phyloP scores from a whole-genome alignment of 1,140 invertebrate species.

The Mya arenaria region DNA sequence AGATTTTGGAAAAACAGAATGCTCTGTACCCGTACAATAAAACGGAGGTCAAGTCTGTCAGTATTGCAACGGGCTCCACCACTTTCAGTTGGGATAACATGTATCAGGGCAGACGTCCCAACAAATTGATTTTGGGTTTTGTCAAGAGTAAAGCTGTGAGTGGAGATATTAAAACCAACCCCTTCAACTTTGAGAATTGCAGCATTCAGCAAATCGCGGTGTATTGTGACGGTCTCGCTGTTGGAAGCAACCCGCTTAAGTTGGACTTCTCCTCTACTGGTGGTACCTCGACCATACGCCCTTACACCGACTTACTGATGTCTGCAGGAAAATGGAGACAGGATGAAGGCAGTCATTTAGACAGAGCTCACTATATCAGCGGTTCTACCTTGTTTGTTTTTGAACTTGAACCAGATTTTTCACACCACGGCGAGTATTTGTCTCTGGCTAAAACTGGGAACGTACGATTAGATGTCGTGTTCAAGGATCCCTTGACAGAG shows the following conservation, averaged over 20 bases:
- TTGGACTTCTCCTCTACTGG: not conserved
- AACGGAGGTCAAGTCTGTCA: not conserved
- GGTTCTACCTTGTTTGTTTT: constrained; percentile 7
- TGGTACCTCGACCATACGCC: not conserved
- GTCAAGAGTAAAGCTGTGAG: not conserved
- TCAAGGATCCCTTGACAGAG: constrained; percentile 13
- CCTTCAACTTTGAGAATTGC: constrained; percentile 24
- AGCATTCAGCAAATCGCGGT: constrained; percentile 6
- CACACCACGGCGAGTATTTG: constrained; percentile 31
- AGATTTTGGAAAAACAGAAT: constrained; percentile 17
- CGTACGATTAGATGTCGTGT: constrained; percentile 1
- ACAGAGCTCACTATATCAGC: not conserved
- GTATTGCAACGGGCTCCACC: not conserved
- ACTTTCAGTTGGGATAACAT: not conserved
- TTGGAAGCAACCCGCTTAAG: not conserved
- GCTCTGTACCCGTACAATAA: constrained; percentile 10
- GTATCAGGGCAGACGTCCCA: constrained; percentile 13
- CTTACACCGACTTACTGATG: not conserved
- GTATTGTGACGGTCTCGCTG: not conserved
- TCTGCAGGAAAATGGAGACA: constrained; percentile 7
- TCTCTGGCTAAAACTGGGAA: constrained; percentile 31
- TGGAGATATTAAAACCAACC: constrained; percentile 9
- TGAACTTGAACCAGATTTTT: constrained; percentile 18
- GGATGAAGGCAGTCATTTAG: constrained; percentile 11
- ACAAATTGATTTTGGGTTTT: not conserved